Evolutionary conservation across 2,888 invertebrate genomes (phyloP).

Genomic region (Dryadula phaetusa): DNA sequence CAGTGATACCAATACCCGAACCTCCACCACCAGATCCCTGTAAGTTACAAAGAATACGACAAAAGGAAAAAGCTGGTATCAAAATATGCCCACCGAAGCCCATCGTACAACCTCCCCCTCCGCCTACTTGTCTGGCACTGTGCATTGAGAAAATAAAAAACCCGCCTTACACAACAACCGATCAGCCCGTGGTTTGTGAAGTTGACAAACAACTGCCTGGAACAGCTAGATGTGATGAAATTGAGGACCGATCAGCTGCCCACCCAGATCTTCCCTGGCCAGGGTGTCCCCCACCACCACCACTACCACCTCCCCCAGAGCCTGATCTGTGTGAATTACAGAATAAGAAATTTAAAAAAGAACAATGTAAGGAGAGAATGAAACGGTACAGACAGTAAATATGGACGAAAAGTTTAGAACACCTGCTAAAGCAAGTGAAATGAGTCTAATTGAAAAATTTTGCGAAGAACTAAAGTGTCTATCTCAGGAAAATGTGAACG

Average conservation of each 20-base stretch:
- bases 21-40: conserved; percentile 58
- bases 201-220: conserved; percentile 56
- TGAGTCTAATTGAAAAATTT: conserved; percentile 53
- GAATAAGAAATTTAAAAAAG: conserved; percentile 48
- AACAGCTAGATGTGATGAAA: conserved; percentile 57
- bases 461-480: conserved; percentile 45
- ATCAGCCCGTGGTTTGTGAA: conserved; percentile 52
- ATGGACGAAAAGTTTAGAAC: conserved; percentile 51
- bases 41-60: conserved; percentile 54
- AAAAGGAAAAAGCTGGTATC: conserved; percentile 58
- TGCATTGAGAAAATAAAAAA: conserved; percentile 70
- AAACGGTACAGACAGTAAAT: conserved; percentile 59
- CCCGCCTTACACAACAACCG: conserved; percentile 48
- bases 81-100: conserved; percentile 59
- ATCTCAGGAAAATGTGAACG: conserved; percentile 47
- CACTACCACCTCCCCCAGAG: conserved; percentile 55
- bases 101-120: conserved; percentile 49
- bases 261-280: conserved; percentile 56
- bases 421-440: conserved; percentile 43
- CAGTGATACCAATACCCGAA: conserved; percentile 53
- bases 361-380: conserved; percentile 59
- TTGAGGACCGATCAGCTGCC: conserved; percentile 49
- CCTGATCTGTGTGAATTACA: conserved; percentile 60
- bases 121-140: conserved; percentile 56
- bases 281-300: conserved; percentile 55